Evolutionary conservation across 2,797 vertebrate genomes (phyloP).

Genomic region (Synaphobranchus kaupii): DNA sequence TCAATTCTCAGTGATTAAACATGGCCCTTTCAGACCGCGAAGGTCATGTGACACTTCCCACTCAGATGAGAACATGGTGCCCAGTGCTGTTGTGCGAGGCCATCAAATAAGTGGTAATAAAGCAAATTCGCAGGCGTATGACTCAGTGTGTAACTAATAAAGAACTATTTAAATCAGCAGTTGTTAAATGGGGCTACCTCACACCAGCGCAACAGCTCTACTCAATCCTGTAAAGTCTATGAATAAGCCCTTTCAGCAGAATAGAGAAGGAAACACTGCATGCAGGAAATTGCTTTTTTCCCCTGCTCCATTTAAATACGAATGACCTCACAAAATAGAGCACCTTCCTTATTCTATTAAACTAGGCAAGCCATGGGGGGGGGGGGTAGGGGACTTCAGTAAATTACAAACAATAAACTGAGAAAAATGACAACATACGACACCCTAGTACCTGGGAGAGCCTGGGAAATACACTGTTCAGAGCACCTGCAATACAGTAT

Average conservation of each 20-base stretch:
- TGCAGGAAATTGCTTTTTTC: neutral
- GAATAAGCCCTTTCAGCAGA: neutral
- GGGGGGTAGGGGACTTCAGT: neutral
- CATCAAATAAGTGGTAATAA: constrained; percentile 35
- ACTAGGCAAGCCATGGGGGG: neutral
- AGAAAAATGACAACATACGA: neutral
- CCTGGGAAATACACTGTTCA: neutral
- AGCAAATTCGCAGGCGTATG: constrained; percentile 40
- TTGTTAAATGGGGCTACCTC: neutral
- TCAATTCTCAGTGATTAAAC: neutral
- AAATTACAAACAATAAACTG: neutral
- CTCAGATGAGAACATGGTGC: neutral
- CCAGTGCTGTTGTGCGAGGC: constrained; percentile 19
- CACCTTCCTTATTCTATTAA: neutral
- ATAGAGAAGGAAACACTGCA: neutral
- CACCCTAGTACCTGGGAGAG: neutral
- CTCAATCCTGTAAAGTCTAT: neutral
- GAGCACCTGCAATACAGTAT: neutral
- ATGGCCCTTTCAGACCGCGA: neutral
- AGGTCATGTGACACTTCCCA: neutral
- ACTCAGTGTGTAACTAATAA: constrained; percentile 43
- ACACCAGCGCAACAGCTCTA: neutral
- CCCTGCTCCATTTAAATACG: neutral
- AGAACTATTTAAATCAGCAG: constrained; percentile 36
- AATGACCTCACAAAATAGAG: neutral